Base-by-base conservation (phyloP, 2,113 vertebrate species). In the Chamaetylas fuelleborni region DNA sequence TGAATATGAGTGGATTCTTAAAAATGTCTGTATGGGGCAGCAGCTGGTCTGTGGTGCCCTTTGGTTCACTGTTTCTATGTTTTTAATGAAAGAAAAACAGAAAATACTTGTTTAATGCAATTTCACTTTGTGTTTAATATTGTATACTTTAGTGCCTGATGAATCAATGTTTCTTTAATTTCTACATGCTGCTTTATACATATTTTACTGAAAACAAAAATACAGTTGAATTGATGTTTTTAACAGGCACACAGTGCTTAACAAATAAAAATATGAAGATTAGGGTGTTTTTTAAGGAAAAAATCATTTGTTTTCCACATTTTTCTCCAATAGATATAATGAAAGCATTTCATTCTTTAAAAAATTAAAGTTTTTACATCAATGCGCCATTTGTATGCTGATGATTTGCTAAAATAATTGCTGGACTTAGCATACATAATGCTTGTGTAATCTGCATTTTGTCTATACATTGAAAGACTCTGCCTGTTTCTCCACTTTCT, bases 401-500 rank as follows among this genome's bases (percentile, higher is more conserved):
- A 8, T 93, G 38, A 26, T 85, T 96, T 94, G 54, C 65, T 88
- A 70, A 95, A 85, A 92, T 87, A 87, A 86, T 73, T 90, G 60
- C 56, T 40, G 78, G 80, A 16, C 65, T 92, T 74, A 72, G 24
- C 47, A 19, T 85, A 64, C 18, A 40, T 69, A 47, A 28, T 66
- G 51, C 54, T 95, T 92, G 86, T 91, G 45, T 95, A 88, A 96
- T 93, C 74, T 81, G 87, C 0, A 40, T 91, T 72, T 97, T 96
- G 95, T 81, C 96, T 97, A 92, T 90, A 80, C 57, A 40, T 96
- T 94, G 93, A 96, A 93, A 74, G 64, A 43, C 26, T 81, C 80
- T 84, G n/a, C 77, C 33, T 96, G 83, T 61, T 94, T 97, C 96
- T 97, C 94, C 92, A 85, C 79, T 92, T 97, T 95, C 97, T 97